Base-by-base conservation (phyloP, 2,113 vertebrate species). In the Petromus typicus region DNA sequence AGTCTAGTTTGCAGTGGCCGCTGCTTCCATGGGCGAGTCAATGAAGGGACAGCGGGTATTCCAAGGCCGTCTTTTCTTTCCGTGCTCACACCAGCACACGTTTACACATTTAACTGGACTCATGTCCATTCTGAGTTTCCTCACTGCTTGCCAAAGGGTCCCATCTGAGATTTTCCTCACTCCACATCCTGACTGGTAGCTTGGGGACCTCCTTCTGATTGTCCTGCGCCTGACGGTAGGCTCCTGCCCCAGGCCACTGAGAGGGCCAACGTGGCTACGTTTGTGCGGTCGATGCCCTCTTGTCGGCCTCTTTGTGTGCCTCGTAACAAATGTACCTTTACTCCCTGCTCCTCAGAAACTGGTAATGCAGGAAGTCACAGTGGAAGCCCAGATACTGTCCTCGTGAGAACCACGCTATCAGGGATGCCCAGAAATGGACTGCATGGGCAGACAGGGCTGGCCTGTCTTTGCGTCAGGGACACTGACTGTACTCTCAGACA, bases 11-110 rank as follows among this genome's bases (percentile, higher is more conserved):
- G 80, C 48, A 45, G 1, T 17, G n/a, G 67, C 22, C 80, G 57
- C 32, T 59, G 78, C 91, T 88, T 89, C 79, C 89, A 84, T 6
- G 71, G 63, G 45, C 57, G 83, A 61, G 82, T 80, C n/a, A 61
- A 54, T 18, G 25, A 67, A 57, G 88, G 40, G 56, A 7, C 1
- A 34, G 7, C 71, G 25, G 54, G 6, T 81, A 30, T 85, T 92
- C 92, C 23, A 86, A 40, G 63, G 45, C 83, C 79, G 83, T 86
- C 80, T 86, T 92, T 79, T 89, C 86, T 89, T 93, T 96, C 40
- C 57, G 43, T 83, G 45, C 73, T 86, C 61, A 23, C 71, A 54
- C 81, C 89, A 90, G 34, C 54, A 82, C 57, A 64, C 48, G 10
- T 7, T 54, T 12, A 79, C 32, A 83, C 43, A 89, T 22, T 32